Evolutionary conservation across 1,140 invertebrate genomes (phyloP).

Genomic region (Theocolax elegans): DNA sequence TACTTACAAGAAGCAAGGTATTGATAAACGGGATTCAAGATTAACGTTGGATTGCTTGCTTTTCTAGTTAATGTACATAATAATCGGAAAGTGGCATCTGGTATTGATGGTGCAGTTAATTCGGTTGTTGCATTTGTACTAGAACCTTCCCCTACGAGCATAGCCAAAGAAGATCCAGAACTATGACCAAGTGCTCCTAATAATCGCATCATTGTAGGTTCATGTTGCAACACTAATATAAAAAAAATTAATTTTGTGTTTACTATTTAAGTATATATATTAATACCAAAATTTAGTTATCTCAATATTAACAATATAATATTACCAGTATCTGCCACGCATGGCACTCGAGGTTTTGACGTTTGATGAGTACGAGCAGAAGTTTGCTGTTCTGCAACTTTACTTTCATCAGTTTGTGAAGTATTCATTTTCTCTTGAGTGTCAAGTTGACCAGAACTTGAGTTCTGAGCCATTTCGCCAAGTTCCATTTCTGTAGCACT

Average conservation of each 20-base stretch:
- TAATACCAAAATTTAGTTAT: slow-evolving; percentile 11
- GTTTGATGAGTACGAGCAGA: slow-evolving; percentile 52
- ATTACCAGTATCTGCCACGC: slow-evolving; percentile 76
- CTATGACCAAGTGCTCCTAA: slow-evolving; percentile 80
- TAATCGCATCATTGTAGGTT: slow-evolving; percentile 84
- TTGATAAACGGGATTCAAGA: slow-evolving; percentile 79
- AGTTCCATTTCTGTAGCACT: slow-evolving; percentile 53
- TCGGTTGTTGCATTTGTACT: slow-evolving; percentile 57
- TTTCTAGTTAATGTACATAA: slow-evolving; percentile 78
- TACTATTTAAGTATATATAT: no score
- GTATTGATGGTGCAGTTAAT: slow-evolving; percentile 76
- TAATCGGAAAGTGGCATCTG: slow-evolving; percentile 86
- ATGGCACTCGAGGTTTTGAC: slow-evolving; percentile 69
- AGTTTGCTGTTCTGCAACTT: slow-evolving; percentile 75
- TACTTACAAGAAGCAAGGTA: slow-evolving; percentile 78
- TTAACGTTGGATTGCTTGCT: slow-evolving; percentile 76
- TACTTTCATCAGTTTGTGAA: slow-evolving; percentile 83
- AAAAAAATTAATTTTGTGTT: not conserved
- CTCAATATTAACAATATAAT: not conserved
- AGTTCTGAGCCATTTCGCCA: slow-evolving; percentile 46
- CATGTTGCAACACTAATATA: slow-evolving; percentile 76
- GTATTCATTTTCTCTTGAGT: slow-evolving; percentile 55
- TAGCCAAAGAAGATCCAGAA: slow-evolving; percentile 74
- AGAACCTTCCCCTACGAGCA: slow-evolving; percentile 65
- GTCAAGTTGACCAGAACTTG: slow-evolving; percentile 45